phyloP scores from a whole-genome alignment of 2,797 vertebrate species.

The Chiroxiphia lanceolata region DNA sequence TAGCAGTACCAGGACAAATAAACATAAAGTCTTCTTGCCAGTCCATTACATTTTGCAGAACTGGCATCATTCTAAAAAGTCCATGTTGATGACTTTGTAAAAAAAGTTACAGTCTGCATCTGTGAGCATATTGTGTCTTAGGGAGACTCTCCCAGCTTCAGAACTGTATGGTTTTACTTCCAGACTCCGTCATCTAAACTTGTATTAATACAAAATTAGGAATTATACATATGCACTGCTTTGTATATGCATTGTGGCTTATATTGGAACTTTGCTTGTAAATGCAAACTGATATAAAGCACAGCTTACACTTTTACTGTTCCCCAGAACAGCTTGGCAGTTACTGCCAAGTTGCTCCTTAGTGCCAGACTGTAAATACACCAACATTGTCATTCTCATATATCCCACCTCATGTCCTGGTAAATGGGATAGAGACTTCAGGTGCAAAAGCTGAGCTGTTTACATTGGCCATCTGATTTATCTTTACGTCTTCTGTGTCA shows the following conservation, averaged over 20 bases:
- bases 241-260: neutral
- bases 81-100: neutral
- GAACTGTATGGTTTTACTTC: neutral
- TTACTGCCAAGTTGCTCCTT: neutral
- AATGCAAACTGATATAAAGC: neutral
- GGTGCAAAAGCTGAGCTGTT: neutral
- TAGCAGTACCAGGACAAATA: neutral
- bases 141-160: neutral
- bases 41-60: neutral
- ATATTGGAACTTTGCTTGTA: neutral
- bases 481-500: neutral
- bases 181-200: neutral
- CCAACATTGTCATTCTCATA: accelerated
- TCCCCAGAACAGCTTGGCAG: neutral
- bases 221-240: neutral
- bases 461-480: neutral
- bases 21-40: neutral
- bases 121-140: neutral
- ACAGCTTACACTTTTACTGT: neutral
- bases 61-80: neutral
- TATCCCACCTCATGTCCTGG: neutral
- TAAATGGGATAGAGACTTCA: neutral
- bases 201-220: neutral
- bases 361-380: neutral
- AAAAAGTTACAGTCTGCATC: neutral